These are phyloP conservation scores for Parazoanthus atlanticus DNA, from an alignment of 92 coral and sea anemone genomes.

Conservation along the genomic window DNA sequence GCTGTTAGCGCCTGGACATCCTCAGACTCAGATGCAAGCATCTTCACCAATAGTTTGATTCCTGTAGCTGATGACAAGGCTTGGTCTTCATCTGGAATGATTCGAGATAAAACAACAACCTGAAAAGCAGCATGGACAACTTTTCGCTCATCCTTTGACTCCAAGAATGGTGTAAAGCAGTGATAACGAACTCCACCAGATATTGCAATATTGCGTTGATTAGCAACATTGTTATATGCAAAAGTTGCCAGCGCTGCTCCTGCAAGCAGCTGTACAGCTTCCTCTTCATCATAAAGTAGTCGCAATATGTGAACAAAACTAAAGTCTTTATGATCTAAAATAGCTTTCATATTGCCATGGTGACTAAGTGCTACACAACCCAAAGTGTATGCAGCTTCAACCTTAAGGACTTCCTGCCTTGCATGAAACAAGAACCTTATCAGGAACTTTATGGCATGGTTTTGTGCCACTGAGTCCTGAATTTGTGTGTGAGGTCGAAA, in stretches of 20 bases:
- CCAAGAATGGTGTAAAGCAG: constrained; percentile 73
- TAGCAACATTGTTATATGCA: constrained; percentile 89
- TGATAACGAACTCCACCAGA: constrained; percentile 85
- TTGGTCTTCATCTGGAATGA: constrained; percentile 96
- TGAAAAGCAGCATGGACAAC: constrained; percentile 91
- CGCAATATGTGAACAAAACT: constrained; percentile 75
- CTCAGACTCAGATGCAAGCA: constrained; percentile 76
- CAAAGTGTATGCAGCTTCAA: constrained; percentile 91
- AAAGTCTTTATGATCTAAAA: constrained; percentile 77
- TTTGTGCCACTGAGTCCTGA: constrained; percentile 73
- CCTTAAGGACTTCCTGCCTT: constrained; percentile 81
- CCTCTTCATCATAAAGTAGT: constrained; percentile 78
- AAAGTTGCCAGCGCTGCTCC: constrained; percentile 90
- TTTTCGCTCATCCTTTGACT: constrained; percentile 71
- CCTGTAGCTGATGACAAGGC: constrained; percentile 89
- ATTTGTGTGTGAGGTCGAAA: constrained; percentile 85
- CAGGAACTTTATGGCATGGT: constrained; percentile 83
- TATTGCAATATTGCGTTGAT: constrained; percentile 87
- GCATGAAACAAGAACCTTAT: constrained; percentile 86
- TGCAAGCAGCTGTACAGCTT: constrained; percentile 78
- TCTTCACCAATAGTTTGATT: constrained; percentile 76
- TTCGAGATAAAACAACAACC: constrained; percentile 82
- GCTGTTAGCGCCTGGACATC: constrained; percentile 83
- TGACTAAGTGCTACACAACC: constrained; percentile 92
- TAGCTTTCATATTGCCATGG: constrained; percentile 80